phyloP scores from a whole-genome alignment of 2,888 invertebrate genomes.

The Nemurella pictetii region DNA sequence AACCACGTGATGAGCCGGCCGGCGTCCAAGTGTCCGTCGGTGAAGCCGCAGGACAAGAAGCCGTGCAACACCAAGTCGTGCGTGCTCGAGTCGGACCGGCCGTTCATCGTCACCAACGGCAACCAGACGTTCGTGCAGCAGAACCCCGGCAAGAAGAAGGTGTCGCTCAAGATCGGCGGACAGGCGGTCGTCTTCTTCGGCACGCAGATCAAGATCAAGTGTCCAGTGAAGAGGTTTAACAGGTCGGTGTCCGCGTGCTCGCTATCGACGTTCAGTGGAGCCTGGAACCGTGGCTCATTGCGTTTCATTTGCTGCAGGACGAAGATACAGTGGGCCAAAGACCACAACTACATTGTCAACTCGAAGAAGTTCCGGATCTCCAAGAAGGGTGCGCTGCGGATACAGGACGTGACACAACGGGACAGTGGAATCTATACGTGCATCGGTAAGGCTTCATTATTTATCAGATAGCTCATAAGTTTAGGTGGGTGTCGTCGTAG shows the following conservation, averaged over 20 bases:
- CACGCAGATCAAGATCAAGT: slow-evolving; percentile 90
- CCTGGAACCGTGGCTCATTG: slow-evolving; percentile 2
- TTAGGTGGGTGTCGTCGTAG: background rate
- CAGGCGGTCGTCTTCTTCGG: slow-evolving; percentile 88
- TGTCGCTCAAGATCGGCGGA: slow-evolving; percentile 84
- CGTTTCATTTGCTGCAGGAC: slow-evolving; percentile 55
- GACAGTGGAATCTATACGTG: slow-evolving; percentile 88
- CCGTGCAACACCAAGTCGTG: slow-evolving; percentile 86
- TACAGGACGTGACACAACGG: slow-evolving; percentile 75
- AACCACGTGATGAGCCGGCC: slow-evolving; percentile 85
- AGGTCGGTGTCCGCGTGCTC: slow-evolving; percentile 49
- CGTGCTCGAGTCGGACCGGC: slow-evolving; percentile 68
- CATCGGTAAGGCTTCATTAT: slow-evolving; percentile 58
- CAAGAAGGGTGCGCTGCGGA: slow-evolving; percentile 84
- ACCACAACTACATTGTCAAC: slow-evolving; percentile 74
- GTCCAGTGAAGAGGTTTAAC: slow-evolving; percentile 80
- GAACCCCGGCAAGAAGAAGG: slow-evolving; percentile 77
- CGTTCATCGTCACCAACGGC: slow-evolving; percentile 71
- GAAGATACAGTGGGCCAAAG: slow-evolving; percentile 88
- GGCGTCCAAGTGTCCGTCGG: slow-evolving; percentile 72
- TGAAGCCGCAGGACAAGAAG: slow-evolving; percentile 75
- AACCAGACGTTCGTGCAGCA: slow-evolving; percentile 84
- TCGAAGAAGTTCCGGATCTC: slow-evolving; percentile 85
- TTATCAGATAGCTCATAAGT: background rate
- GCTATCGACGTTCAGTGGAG: background rate